phyloP scores from a whole-genome alignment of 2,888 invertebrate species.

The Drosophila meridionalis region DNA sequence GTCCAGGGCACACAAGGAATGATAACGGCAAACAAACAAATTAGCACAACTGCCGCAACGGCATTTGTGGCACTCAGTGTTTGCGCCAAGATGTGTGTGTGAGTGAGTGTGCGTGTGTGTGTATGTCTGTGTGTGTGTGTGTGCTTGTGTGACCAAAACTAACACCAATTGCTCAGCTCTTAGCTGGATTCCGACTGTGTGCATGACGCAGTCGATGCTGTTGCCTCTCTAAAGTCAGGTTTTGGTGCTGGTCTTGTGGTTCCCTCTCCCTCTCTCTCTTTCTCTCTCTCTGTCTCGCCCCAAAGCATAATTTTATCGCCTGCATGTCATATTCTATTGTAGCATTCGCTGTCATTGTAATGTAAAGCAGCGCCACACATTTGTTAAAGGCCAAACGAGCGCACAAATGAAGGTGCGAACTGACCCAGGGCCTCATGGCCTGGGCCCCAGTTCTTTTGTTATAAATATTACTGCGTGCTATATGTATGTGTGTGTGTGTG shows the following conservation, averaged over 20 bases:
- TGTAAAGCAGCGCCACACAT: constrained; percentile 70
- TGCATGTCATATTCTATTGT: constrained; percentile 81
- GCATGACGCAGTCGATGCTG: constrained; percentile 27
- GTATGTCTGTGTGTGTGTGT: constrained; percentile 14
- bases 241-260: constrained; percentile 8
- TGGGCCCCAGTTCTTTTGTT: constrained; percentile 54
- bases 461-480: constrained; percentile 53
- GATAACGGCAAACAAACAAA: constrained; percentile 80
- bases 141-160: constrained; percentile 54
- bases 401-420: constrained; percentile 76
- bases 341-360: constrained; percentile 75
- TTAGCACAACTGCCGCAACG: constrained; percentile 80
- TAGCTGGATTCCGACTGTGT: constrained; percentile 56
- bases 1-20: constrained; percentile 62
- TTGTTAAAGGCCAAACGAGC: constrained; percentile 72
- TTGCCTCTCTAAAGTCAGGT: constrained; percentile 9
- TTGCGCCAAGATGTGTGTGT: constrained; percentile 38
- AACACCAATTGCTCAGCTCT: constrained; percentile 79
- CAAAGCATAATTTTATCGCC: constrained; percentile 77
- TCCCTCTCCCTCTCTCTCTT: background rate
- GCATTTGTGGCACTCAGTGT: constrained; percentile 49
- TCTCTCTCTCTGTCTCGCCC: constrained; percentile 5
- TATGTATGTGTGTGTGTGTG: background rate
- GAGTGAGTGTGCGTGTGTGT: background rate
- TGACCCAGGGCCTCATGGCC: constrained; percentile 60